A percentile compares a stretch with the other conserved stretches of the same genome.
Conservation (phyloP, 2,888 invertebrate species). For the Pegoplata infirma region DNA sequence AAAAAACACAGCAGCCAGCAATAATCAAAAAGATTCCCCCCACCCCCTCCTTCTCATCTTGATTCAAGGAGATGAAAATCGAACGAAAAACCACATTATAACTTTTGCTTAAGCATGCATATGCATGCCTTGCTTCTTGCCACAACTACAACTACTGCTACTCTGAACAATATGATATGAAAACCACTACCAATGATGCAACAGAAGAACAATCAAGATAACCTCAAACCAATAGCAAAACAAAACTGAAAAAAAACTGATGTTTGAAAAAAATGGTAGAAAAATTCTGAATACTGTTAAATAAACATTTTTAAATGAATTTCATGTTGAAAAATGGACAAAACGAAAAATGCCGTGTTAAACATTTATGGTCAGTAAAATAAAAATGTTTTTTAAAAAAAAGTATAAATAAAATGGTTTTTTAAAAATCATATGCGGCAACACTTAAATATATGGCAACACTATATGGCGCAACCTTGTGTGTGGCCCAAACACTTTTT, state of each 20-base stretch:
- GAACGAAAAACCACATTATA: conserved; percentile 20
- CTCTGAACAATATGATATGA: conserved; percentile 11
- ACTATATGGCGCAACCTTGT: conserved; percentile 16
- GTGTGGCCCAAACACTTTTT: conserved; percentile 35
- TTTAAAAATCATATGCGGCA: background rate
- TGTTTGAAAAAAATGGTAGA: background rate
- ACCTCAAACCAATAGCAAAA: conserved; percentile 39
- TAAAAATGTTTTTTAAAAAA: background rate
- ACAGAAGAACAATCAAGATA: conserved; percentile 56
- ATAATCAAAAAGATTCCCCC: conserved; percentile 5
- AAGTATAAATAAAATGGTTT: background rate
- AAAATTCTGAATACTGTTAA: background rate
- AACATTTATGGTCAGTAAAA: background rate
- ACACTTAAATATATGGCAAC: conserved; percentile 1
- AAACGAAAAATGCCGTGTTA: background rate
- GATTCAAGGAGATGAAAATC: background rate
- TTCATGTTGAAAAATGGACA: background rate
- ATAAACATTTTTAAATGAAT: background rate
- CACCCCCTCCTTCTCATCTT: background rate
- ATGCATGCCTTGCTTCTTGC: conserved; percentile 10
- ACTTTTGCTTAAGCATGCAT: conserved; percentile 21
- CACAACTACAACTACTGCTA: conserved; percentile 21
- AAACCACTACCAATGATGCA: conserved; percentile 50
- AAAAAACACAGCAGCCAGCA: background rate
- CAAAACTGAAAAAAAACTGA: background rate